phyloP scores from a whole-genome alignment of 2,888 invertebrate species.

The Tortricodes alternella region DNA sequence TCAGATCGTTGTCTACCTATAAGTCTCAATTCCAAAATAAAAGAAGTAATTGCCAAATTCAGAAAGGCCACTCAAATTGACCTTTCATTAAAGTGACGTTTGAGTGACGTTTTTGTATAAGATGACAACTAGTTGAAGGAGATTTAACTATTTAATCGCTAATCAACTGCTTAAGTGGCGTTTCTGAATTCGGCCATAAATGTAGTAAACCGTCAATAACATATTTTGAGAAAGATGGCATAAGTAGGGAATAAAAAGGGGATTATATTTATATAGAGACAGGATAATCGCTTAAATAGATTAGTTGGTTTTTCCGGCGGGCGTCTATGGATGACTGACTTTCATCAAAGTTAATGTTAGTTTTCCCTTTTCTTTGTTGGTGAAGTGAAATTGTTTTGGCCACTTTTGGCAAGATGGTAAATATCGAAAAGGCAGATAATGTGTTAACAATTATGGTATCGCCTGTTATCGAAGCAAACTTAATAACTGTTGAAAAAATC shows the following conservation, averaged over 20 bases:
- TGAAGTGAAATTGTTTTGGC: conserved; percentile 6
- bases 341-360: conserved; percentile 32
- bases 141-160: no score
- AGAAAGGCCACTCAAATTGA: no score
- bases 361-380: conserved; percentile 22
- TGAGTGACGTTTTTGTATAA: no score
- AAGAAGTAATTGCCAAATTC: no score
- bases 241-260: no score
- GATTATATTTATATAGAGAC: conserved; percentile 66
- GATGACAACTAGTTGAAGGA: no score
- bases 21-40: no score
- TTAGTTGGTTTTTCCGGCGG: conserved; percentile 70
- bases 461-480: conserved; percentile 61
- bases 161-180: neutral
- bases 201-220: no score
- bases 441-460: conserved; percentile 46
- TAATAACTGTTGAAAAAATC: neutral
- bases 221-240: no score
- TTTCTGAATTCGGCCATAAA: no score
- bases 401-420: conserved; percentile 7
- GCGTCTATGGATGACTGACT: conserved; percentile 73
- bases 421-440: conserved; percentile 57
- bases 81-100: no score
- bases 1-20: no score
- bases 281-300: conserved; percentile 77